Base-by-base conservation (phyloP, 1,140 invertebrate genomes). In the Zaprionus kolodkinae region DNA sequence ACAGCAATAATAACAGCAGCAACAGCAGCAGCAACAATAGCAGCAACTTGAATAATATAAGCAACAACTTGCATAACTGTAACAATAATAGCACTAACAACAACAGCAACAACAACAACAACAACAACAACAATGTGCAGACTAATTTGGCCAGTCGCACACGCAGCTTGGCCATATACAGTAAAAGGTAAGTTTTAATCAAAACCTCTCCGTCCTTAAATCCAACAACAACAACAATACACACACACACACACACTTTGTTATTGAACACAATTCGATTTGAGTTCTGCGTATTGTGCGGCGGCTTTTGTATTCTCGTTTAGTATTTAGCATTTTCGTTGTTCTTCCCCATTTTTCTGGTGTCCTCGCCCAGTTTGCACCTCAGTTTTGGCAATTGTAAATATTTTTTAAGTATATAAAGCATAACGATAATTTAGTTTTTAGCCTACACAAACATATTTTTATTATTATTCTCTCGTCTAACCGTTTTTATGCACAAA, bases 161-260 rank as follows among this genome's bases (percentile, higher is more conserved):
- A 50, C 90, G 90, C 59, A 91, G 91, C 74, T 64, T 92, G 61
- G 91, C 91, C 33, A 82, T 92, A 50, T 92, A 92, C 73, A 92
- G 89, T 75, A 92, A 92, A 67, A 89, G 91, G 91, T 92, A 89
- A 92, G 91, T 92, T 45, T 17, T 35, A 62, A 50, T 60, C 43
- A 27, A 56, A 45, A 15, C 40, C 40, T 17, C 13, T 43, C 21
- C 17, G 33, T 9, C 50, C 21, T n/a, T 30, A 30, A 30, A 12
- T 17, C n/a, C 55, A 60, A 59, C 54, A 38, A 66, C 27, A 40
- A 66, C 30, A 64, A 36, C 72, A 66, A 35, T 38, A 75, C 36
- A 71, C 40, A 61, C 71, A 66, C 38, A 60, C 30, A 33, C 38
- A 61, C 17, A 36, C 56, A 76, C 33, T 69, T 68, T 30, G 50